A percentile compares a stretch with the other conserved stretches of the same genome.
Evolutionary conservation across 2,888 invertebrate species (phyloP).

Genomic region (Campoletis raptor): DNA sequence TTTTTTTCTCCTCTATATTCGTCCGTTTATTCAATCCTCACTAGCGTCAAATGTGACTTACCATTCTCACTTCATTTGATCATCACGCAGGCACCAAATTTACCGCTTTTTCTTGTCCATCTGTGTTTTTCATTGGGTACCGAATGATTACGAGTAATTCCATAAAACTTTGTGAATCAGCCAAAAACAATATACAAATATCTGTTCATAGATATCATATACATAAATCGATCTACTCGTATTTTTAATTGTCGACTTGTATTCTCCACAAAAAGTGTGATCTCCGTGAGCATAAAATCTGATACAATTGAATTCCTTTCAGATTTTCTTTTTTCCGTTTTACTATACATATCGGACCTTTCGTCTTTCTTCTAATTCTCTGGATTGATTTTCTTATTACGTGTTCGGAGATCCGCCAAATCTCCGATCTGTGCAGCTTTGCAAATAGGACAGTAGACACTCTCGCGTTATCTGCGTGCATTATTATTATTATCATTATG

Average conservation of each 20-base stretch:
- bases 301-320: not conserved
- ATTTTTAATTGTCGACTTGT: not conserved
- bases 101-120: conserved; percentile 57
- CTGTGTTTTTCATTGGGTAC: conserved; percentile 67
- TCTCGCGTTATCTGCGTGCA: conserved; percentile 17
- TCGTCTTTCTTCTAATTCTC: conserved; percentile 17
- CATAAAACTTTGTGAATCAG: conserved; percentile 75
- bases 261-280: not conserved
- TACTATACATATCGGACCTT: not conserved
- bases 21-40: conserved; percentile 58
- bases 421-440: not conserved
- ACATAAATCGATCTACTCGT: not conserved
- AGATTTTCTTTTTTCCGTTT: not conserved
- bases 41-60: conserved; percentile 25
- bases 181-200: conserved; percentile 5
- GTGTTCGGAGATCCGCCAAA: not conserved
- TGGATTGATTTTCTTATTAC: not conserved
- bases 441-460: conserved; percentile 40
- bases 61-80: conserved; percentile 49
- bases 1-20: conserved; percentile 54
- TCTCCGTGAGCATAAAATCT: not conserved
- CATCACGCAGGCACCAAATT: conserved; percentile 24
- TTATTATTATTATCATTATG: not conserved
- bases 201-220: conserved; percentile 23
- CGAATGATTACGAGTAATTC: conserved; percentile 73